Evolutionary conservation across 2,888 invertebrate genomes (phyloP).

Genomic region (Drosophila longiperda): DNA sequence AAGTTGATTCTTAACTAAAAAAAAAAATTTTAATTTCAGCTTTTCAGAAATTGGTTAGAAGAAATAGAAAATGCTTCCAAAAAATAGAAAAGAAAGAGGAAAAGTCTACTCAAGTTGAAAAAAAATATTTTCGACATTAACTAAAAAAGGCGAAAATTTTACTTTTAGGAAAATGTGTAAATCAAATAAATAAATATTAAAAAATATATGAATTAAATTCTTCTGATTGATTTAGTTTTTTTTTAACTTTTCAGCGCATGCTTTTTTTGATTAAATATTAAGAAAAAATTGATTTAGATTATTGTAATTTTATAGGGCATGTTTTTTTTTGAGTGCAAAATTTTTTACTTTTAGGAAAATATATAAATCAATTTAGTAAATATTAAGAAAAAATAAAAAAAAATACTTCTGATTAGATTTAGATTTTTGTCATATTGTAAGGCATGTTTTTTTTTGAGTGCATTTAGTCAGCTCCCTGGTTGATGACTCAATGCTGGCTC

Average conservation of each 20-base stretch:
- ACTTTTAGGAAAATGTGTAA: not conserved
- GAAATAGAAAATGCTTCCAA: not conserved
- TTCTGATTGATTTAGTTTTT: not conserved
- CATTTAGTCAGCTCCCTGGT: conserved; percentile 29
- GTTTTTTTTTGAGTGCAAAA: not conserved
- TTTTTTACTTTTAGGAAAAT: not conserved
- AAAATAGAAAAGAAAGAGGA: not conserved
- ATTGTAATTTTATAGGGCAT: no score
- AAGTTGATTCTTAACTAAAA: not conserved
- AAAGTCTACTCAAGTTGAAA: rapidly evolving
- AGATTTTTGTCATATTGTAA: not conserved
- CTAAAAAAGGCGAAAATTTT: rapidly evolving
- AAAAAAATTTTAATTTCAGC: not conserved
- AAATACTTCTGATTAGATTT: not conserved
- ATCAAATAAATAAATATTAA: not conserved
- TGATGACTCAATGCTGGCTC: conserved; percentile 77
- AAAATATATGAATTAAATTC: not conserved
- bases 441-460: not conserved
- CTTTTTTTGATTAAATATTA: not conserved
- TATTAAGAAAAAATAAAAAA: not conserved
- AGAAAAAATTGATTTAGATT: no score
- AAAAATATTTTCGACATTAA: not conserved
- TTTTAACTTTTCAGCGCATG: not conserved
- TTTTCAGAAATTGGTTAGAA: not conserved
- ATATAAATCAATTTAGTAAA: not conserved